Conservation (phyloP, 2,888 invertebrate species). For the Eubasilissa splendida region DNA sequence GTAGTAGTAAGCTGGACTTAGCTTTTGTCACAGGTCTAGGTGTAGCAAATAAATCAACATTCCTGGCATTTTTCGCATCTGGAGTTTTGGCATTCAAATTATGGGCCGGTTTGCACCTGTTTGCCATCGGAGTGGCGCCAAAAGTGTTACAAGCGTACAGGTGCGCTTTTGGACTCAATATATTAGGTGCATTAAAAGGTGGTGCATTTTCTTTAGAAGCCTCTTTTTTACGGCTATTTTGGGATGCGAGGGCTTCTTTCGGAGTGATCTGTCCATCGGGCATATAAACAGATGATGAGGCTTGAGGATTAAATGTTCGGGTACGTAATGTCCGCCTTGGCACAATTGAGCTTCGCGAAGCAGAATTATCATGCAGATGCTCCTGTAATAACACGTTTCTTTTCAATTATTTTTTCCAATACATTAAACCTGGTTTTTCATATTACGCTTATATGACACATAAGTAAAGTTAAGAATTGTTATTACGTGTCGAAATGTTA, state of each 20-base stretch:
- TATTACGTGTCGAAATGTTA: too few relatives aligned
- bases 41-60: slow-evolving; percentile 53
- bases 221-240: slow-evolving; percentile 2
- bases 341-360: slow-evolving; percentile 73
- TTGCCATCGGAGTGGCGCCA: slow-evolving; percentile 47
- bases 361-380: slow-evolving; percentile 69
- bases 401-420: slow-evolving; percentile 8
- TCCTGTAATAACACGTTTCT: slow-evolving; percentile 65
- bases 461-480: too few relatives aligned
- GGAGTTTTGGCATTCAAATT: slow-evolving; percentile 26
- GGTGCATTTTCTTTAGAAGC: slow-evolving; percentile 43
- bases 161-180: slow-evolving; percentile 64
- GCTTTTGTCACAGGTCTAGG: slow-evolving; percentile 47
- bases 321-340: slow-evolving; percentile 62
- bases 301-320: slow-evolving; percentile 59
- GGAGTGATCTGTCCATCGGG: slow-evolving; percentile 48
- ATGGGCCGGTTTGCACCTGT: slow-evolving; percentile 30
- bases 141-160: slow-evolving; percentile 62
- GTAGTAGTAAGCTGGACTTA: slow-evolving; percentile 36
- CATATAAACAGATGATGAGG: slow-evolving; percentile 45
- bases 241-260: slow-evolving; percentile 13
- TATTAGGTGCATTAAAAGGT: slow-evolving; percentile 31
- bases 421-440: not conserved
- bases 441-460: too few relatives aligned
- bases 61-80: slow-evolving; percentile 18